Evolutionary conservation across 2,888 invertebrate genomes (phyloP), one percentile per base, ranked within the genome.

Genomic region (Crocallis elinguaria): DNA sequence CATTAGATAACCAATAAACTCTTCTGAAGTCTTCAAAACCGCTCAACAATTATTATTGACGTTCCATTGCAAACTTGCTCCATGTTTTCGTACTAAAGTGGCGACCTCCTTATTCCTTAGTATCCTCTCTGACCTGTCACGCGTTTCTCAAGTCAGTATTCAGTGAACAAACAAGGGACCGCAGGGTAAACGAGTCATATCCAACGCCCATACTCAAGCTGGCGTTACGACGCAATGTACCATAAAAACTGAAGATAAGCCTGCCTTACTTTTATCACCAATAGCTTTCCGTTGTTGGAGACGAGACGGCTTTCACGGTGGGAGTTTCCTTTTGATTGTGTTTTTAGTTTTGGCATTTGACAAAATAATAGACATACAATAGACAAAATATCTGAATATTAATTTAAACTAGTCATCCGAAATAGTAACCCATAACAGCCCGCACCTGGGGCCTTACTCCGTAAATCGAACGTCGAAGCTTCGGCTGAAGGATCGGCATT

Each of bases 221-320:
- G 70, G 73, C 72, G 73, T 75, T 60, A 64, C 64, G 60, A 74
- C 75, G 73, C 77, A 81, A 72, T 75, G 81, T 76, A 75, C 79
- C 80, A 85, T 86, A 87, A 88, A 86, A 87, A 82, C 76, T 60
- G 73, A 77, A 86, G 88, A 88, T 88, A 88, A 86, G 82, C 78
- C 66, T 69, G 73, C 66, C 74, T 79, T 80, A 71, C 72, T 86
- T 86, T 87, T 87, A 87, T 85, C 82, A 83, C 79, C 70, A 65
- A n/a, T 62, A 38, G 2, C 57, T 57, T 58, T 71, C 65, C 75
- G 77, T 57, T 71, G 68, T 64, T 51, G 25, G 37, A 36, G 29
- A 58, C 52, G 66, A 44, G 39, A 69, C 70, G 67, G 57, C 11
- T 27, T 33, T 3, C 3, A 12, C 7, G 11, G 25, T 6, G 11